Base-by-base conservation (phyloP, 1,140 invertebrate genomes). In the Asobara japonica region DNA sequence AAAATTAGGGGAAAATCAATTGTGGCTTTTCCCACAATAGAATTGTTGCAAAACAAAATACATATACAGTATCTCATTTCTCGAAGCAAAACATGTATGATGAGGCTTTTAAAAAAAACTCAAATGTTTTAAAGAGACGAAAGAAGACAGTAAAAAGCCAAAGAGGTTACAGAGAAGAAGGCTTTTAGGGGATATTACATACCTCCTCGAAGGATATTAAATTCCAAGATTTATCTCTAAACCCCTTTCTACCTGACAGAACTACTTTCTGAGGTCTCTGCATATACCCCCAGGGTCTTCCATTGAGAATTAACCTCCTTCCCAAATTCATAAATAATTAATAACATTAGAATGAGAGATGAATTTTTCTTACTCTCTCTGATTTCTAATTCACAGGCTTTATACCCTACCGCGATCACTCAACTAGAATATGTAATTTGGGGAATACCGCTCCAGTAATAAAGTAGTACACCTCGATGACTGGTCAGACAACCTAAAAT, bases 161-260 rank as follows among this genome's bases (percentile, higher is more conserved):
- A 65, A 61, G 62, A 69, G 72, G 56, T 27, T 56, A 13, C 51
- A 56, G 51, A 36, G 69, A 77, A 77, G 74, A 77, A 77, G 74
- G 78, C 77, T 81, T 84, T 83, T 79, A 81, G 80, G 76, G 68
- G 76, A 83, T 84, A 83, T 83, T 84, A 82, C 82, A 81, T 80
- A 81, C 78, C 77, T 81, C 75, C 75, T 80, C 72, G 77, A 83
- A 83, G 78, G 81, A 84, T 83, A 84, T 84, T 84, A 83, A 84
- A 85, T 84, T 83, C 82, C 78, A 74, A 84, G 80, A 85, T 84
- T 85, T 84, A 83, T 83, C 79, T 80, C 75, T 64, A 69, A 62
- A 75, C 71, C 68, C 73, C 65, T 71, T 41, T 65, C 51, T 27
- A 33, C 65, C 51, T 62, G 64, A n/a, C 20, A 56, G 51, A 56